Conservation (phyloP, 1,140 invertebrate genomes). For the Drosophila lacteicornis region DNA sequence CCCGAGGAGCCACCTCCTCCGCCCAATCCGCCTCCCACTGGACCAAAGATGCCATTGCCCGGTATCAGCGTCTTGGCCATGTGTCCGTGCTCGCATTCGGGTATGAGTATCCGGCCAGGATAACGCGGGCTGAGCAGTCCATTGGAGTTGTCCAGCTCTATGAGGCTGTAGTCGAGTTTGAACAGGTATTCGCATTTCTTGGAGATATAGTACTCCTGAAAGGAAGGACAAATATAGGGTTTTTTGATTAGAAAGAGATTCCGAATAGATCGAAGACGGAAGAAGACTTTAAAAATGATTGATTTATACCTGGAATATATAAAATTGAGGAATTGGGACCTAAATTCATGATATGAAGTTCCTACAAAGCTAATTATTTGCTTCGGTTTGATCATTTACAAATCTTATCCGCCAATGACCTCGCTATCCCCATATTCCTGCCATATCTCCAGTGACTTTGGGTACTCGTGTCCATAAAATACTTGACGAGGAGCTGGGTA, state of each 20-base stretch:
- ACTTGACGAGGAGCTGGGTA: conserved; percentile 18
- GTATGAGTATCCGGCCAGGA: conserved; percentile 90
- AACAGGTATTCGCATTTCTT: conserved; percentile 88
- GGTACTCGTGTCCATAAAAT: conserved; percentile 6
- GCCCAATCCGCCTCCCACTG: not conserved
- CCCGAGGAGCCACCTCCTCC: conserved; percentile 52
- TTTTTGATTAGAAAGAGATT: not conserved
- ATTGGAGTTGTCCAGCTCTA: conserved; percentile 88
- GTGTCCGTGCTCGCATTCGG: conserved; percentile 87
- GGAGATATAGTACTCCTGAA: conserved; percentile 87
- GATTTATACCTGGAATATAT: too few relatives aligned
- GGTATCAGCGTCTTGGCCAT: conserved; percentile 77
- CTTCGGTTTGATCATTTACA: not conserved
- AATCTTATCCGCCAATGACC: conserved; percentile 1
- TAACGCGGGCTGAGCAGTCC: conserved; percentile 92
- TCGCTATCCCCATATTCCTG: not conserved
- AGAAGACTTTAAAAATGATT: too few relatives aligned
- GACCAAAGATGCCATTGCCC: conserved; percentile 54
- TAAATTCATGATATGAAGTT: not conserved
- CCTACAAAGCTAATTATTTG: not conserved
- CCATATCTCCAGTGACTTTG: conserved; percentile 15
- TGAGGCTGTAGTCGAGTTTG: conserved; percentile 88
- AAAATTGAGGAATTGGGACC: too few relatives aligned
- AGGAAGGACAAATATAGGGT: not conserved
- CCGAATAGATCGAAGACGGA: not conserved